Evolutionary conservation across 2,113 vertebrate species (phyloP).

Genomic region (Laterallus jamaicensis): DNA sequence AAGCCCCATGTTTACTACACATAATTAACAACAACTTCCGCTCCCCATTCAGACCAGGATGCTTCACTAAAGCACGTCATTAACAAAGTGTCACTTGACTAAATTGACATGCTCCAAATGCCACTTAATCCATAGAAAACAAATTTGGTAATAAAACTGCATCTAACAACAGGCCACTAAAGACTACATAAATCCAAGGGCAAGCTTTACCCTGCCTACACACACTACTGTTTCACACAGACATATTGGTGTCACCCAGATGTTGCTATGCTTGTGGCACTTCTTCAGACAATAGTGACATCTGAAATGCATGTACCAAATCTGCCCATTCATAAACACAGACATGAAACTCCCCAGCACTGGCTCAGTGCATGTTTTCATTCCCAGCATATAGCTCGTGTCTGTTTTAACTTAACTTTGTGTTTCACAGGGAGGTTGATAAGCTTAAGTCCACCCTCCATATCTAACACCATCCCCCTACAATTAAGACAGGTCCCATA

Average conservation of each 20-base stretch:
- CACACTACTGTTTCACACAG: neutral
- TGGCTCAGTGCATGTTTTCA: neutral
- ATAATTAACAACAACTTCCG: neutral
- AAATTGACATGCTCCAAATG: neutral
- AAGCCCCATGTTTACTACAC: neutral
- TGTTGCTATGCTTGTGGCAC: neutral
- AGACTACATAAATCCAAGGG: neutral
- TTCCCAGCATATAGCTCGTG: neutral
- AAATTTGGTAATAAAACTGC: constrained; percentile 2
- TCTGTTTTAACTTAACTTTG: neutral
- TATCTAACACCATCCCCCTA: neutral
- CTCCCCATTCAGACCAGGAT: neutral
- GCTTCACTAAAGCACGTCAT: neutral
- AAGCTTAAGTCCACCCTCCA: neutral
- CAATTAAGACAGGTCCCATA: neutral
- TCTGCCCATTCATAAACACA: neutral
- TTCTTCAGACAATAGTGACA: neutral
- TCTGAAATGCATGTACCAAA: neutral
- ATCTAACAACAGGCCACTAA: neutral
- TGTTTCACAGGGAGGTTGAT: neutral
- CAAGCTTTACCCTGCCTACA: neutral
- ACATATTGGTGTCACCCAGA: neutral
- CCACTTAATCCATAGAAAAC: constrained; percentile 6
- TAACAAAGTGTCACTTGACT: constrained; percentile 10
- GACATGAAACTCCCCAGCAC: neutral